A percentile compares a stretch with the other conserved stretches of the same genome.
Evolutionary conservation across 2,797 vertebrate genomes (phyloP).

Genomic region (Gymnoscopelus microlampas): DNA sequence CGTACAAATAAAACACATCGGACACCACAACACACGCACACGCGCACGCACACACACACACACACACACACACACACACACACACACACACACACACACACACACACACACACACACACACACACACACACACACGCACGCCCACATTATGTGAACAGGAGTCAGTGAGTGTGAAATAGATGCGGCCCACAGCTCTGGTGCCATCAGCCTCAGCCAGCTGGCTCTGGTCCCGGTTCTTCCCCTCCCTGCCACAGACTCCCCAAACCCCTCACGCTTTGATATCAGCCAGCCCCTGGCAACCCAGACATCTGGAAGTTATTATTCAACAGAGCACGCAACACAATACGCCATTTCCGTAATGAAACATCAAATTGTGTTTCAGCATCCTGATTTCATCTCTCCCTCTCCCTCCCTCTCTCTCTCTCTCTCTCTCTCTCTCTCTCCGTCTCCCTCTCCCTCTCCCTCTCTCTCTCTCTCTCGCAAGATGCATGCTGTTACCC

Average conservation of each 20-base stretch:
- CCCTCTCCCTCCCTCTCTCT: constrained; percentile 35
- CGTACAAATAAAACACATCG: too few species aligned
- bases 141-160: constrained; percentile 70
- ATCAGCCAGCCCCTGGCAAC: constrained; percentile 80
- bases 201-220: constrained; percentile 77
- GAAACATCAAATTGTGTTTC: constrained; percentile 78
- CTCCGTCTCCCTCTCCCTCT: too few species aligned
- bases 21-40: too few species aligned
- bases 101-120: constrained; percentile 12
- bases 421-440: background rate
- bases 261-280: constrained; percentile 79
- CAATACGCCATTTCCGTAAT: constrained; percentile 78
- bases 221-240: constrained; percentile 69
- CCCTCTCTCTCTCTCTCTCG: background rate
- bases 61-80: constrained; percentile 7
- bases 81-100: constrained; percentile 14
- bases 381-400: constrained; percentile 61
- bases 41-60: constrained; percentile 2
- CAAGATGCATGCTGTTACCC: too few species aligned
- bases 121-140: constrained; percentile 25
- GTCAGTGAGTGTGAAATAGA: constrained; percentile 83
- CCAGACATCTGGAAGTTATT: constrained; percentile 85
- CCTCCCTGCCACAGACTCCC: constrained; percentile 67
- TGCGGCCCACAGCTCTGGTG: constrained; percentile 73
- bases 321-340: constrained; percentile 76